Evolutionary conservation across 2,113 vertebrate species (phyloP), one percentile per base, ranked within the genome.

Genomic region (Clarias batrachus): DNA sequence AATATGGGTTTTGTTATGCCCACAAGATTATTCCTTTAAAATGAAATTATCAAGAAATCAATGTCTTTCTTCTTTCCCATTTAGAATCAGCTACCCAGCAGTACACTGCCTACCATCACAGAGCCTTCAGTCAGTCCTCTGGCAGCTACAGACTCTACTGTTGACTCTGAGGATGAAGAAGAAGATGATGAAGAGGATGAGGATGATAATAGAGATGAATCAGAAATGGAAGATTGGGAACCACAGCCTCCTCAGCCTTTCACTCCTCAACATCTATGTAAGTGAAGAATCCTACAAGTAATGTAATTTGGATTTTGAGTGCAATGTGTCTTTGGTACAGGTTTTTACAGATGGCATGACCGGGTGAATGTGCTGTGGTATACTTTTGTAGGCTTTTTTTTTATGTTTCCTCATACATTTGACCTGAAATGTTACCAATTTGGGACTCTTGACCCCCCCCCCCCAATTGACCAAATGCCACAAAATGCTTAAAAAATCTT

Each of bases 181-280:
- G 83, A 85, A 23, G 95, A 98, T 81, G 97, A 97, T 0, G 96
- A 96, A 1, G 98, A 48, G 48, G 48, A 98, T 2, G 97, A 97
- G 0, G 93, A 95, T 0, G 94, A 95, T 0, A 95, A 95, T 0
- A 96, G 93, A 4, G 96, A 97, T 65, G 97, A 99, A 87, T 97
- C 97, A 0, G 97, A 99, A 83, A 90, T 97, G 90, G 98, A 98
- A 3, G 98, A 98, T 68, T 99, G 98, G 98, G 97, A 97, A 77
- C 96, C 96, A 11, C 95, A 94, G 71, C 96, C 95, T 0, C 96
- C 94, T 71, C 94, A 95, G 60, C 95, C 96, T 0, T 99, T 99
- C 81, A 97, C 97, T 90, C 98, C 98, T 3, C 97, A 97, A 48
- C 96, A 94, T 91, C 94, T 99, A 33, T 99, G 98, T 99, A 93